Base-by-base conservation (phyloP, 2,797 vertebrate species). In the Chanos chanos region DNA sequence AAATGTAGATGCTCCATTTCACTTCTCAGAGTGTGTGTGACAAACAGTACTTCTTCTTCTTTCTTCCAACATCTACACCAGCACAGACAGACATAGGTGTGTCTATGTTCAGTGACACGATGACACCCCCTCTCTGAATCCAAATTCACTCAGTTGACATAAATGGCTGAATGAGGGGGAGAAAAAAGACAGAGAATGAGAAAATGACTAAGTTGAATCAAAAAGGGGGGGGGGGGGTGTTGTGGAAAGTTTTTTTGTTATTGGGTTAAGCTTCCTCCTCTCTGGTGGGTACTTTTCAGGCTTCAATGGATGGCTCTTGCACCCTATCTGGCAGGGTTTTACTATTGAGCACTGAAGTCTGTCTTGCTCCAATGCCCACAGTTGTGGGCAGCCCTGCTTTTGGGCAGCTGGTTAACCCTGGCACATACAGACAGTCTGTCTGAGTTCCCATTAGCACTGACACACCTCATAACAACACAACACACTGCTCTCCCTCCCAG, bases 201-300 rank as follows among this genome's bases (percentile, higher is more conserved):
- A n/a, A n/a, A n/a, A n/a, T n/a, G n/a, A n/a, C n/a, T n/a, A n/a
- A n/a, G n/a, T n/a, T n/a, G n/a, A n/a, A n/a, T n/a, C n/a, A n/a
- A n/a, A n/a, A n/a, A n/a, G n/a, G n/a, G n/a, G n/a, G n/a, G n/a
- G n/a, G 12, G 48, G 21, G 24, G 48, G 24, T 28, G 44, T 13
- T 48, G 13, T 4, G 10, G 41, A 9, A 13, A 25, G 27, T 22
- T 9, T 10, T 44, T 22, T 44, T 24, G n/a, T 25, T 25, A 13
- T 3, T 7, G 36, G n/a, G 4, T 5, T n/a, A 45, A 22, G 1
- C 21, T 36, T 16, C 16, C 13, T 21, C 16, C 37, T 70, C 73
- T 77, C 70, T 74, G 61, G 70, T 79, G 80, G 70, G 63, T 72
- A 62, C 71, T 73, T 77, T 71, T 76, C 67, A 73, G 53, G 55